Evolutionary conservation across 2,888 invertebrate genomes (phyloP), one percentile per base, ranked within the genome.

Genomic region (Mallateleia sp.): DNA sequence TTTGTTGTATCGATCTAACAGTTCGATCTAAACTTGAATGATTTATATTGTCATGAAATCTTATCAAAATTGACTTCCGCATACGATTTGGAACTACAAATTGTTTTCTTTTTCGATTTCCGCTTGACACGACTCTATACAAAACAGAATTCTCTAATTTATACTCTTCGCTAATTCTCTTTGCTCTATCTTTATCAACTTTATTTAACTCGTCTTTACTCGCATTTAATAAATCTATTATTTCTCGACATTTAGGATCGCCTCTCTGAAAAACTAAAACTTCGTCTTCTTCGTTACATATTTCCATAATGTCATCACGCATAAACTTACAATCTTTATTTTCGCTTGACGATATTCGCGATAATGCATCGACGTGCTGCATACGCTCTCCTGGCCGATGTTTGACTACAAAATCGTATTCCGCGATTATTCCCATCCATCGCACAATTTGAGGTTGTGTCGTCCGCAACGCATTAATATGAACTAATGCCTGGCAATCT

Each of bases 401-500:
- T 18, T 64, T 47, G 8, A 58, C 20, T 1, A 25, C 25, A 18
- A 58, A 58, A 11, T 58, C 58, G 18, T 58, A 58, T 15, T 58
- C 58, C 1, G 58, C 58, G n/a, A 58, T 58, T 0, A 34, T 58
- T 1, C 20, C 58, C 14, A 58, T 8, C 58, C 58, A 58, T n/a
- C 58, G 24, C 15, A 58, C 58, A 9, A 67, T 38, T 20, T 67
- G 52, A 14, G 71, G 71, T 24, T 71, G 56, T 24, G 15, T 56
- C 0, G 71, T 71, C 42, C 50, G 54, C 6, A 56, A 52, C 2
- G 62, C 81, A 52, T 92, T 91, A 18, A 91, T 62, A 67, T 87
- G 89, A 1, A 90, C 77, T 8, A 92, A 50, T 3, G 91, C 90
- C 79, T 91, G 91, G 64, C 92, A 91, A 54, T 74, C 66, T 5